A percentile compares a stretch with the other conserved stretches of the same genome.
Evolutionary conservation across 2,113 vertebrate species (phyloP).

Genomic region (Mungos mungo): DNA sequence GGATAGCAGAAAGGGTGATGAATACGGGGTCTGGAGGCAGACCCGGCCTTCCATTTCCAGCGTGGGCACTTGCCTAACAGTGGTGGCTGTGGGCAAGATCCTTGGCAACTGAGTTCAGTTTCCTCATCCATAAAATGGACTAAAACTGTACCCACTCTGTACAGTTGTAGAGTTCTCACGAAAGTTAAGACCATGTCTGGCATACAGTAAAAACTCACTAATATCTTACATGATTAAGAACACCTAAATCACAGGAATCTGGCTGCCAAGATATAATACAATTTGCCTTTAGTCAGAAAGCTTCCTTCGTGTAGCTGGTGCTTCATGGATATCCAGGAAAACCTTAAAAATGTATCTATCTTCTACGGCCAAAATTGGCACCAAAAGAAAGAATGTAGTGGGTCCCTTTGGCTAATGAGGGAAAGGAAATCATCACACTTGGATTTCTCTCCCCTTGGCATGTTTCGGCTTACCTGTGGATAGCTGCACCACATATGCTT

Average conservation of each 20-base stretch:
- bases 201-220: not conserved
- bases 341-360: not conserved
- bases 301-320: not conserved
- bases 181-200: slow-evolving; percentile 23
- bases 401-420: not conserved
- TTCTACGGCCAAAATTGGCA: not conserved
- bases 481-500: slow-evolving; percentile 93
- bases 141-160: not conserved
- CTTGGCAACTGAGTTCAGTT: not conserved
- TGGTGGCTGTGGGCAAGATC: not conserved
- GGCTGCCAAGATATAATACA: not conserved
- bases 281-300: not conserved
- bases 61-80: not conserved
- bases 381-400: not conserved
- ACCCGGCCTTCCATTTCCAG: not conserved
- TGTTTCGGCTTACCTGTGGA: slow-evolving; percentile 89
- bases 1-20: not conserved
- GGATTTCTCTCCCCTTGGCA: not conserved
- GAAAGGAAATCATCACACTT: not conserved
- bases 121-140: not conserved
- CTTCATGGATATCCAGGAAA: slow-evolving; percentile 21
- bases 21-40: not conserved
- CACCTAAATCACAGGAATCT: not conserved
- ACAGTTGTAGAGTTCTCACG: not conserved
- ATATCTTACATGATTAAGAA: not conserved